Percentiles rank a stretch among this genome's conserved stretches.
Evolutionary conservation across 2,888 invertebrate genomes (phyloP).

Genomic region (Melanchra persicariae): DNA sequence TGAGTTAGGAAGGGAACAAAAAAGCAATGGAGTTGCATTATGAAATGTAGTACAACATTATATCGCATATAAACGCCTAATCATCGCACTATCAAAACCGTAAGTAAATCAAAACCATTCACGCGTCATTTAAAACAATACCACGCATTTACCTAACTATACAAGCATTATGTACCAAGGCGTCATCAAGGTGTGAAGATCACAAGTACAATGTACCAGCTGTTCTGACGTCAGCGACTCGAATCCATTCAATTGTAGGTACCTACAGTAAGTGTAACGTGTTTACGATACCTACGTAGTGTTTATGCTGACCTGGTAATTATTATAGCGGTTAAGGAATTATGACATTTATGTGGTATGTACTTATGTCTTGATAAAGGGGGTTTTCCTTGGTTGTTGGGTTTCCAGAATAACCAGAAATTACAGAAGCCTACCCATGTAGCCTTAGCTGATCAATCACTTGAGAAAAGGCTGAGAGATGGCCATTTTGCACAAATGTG

Average conservation of each 20-base stretch:
- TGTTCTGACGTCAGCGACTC: constrained; percentile 36
- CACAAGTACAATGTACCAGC: constrained; percentile 50
- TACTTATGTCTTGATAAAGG: too few relatives aligned
- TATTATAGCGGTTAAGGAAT: constrained; percentile 9
- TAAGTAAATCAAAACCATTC: not conserved
- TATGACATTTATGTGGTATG: not conserved
- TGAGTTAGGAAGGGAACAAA: too few relatives aligned
- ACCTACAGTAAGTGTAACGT: constrained; percentile 11
- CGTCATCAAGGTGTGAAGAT: constrained; percentile 47
- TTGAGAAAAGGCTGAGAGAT: not conserved
- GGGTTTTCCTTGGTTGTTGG: not conserved
- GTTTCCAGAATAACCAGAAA: not conserved
- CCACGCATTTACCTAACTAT: not conserved
- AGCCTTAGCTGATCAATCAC: not conserved
- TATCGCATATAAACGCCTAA: too few relatives aligned
- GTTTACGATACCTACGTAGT: constrained; percentile 4
- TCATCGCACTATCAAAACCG: not conserved
- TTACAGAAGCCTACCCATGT: not conserved
- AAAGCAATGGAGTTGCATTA: too few relatives aligned
- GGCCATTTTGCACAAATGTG: not conserved
- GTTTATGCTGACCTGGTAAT: constrained; percentile 27
- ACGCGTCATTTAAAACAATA: not conserved
- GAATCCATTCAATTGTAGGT: constrained; percentile 41
- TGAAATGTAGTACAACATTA: too few relatives aligned
- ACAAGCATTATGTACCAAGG: constrained; percentile 16